Conservation (phyloP, 64 coral and sea anemone genomes). For the Stichodactyla mertensii region DNA sequence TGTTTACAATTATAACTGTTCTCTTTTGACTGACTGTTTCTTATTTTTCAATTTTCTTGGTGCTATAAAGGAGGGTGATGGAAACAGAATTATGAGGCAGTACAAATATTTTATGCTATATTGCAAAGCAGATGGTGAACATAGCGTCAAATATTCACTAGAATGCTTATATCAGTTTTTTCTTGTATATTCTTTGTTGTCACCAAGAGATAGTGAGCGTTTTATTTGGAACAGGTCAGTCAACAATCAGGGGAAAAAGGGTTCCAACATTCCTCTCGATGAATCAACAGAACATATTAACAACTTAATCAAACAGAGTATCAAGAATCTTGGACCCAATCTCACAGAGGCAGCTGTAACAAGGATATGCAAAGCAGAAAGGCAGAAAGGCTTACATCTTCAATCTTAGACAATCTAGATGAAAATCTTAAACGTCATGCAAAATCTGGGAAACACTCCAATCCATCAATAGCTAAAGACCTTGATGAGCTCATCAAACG, state of each 20-base stretch:
- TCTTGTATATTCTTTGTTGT: conserved; percentile 4
- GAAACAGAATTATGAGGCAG: conserved; percentile 26
- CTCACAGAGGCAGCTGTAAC: too few relatives aligned
- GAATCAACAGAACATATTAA: background rate
- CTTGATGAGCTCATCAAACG: too few relatives aligned
- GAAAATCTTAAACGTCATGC: too few relatives aligned
- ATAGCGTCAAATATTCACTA: conserved; percentile 28
- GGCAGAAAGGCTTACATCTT: too few relatives aligned
- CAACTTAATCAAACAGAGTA: too few relatives aligned
- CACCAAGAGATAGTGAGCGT: background rate
- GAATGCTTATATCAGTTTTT: conserved; percentile 9
- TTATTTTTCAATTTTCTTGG: background rate
- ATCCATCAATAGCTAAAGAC: too few relatives aligned
- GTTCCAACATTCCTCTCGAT: conserved; percentile 44
- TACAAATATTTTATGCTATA: conserved; percentile 42
- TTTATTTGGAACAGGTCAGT: conserved; percentile 51
- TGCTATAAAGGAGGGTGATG: conserved; percentile 9
- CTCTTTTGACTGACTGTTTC: conserved; percentile 4
- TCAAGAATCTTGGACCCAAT: too few relatives aligned
- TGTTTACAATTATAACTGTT: conserved; percentile 26
- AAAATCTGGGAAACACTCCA: too few relatives aligned
- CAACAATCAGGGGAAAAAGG: conserved; percentile 41
- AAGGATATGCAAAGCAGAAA: too few relatives aligned
- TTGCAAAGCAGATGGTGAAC: conserved; percentile 29
- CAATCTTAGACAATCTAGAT: too few relatives aligned